Evolutionary conservation across 2,113 vertebrate genomes (phyloP), one percentile per base, ranked within the genome.

Genomic region (Tachuris rubrigastra): DNA sequence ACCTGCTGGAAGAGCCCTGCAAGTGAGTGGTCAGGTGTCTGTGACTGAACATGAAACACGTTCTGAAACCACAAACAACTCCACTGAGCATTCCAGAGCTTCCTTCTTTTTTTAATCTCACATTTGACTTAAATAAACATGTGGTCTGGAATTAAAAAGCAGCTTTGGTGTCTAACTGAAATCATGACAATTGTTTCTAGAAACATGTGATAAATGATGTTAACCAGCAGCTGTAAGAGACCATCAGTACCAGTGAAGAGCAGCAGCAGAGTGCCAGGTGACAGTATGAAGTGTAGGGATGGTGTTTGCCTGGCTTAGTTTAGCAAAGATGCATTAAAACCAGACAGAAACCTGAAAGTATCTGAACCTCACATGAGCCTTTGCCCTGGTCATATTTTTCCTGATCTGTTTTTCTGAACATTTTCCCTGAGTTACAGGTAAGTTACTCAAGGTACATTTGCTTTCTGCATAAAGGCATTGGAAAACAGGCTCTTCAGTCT

Each of bases 71-170:
- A 89, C 5, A 2, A 50, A 56, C 31, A 62, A 47, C 50, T 67
- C 2, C 5, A 59, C 47, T 56, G 77, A 92, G 47, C 44, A 31
- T 87, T 95, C 91, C 55, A 13, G 33, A n/a, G 44, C 28, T 33
- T 71, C n/a, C 31, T 22, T 47, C 2, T 6, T 33, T 39, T 10
- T 86, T 78, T 25, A 74, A 65, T 60, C 49, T 15, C 16, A 42
- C 9, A 21, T 72, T 87, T 85, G 58, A 82, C 49, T 62, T 30
- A 89, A 92, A 93, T 92, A 90, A 92, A 96, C 9, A 53, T 85
- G 12, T 60, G 17, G 56, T 72, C 49, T 95, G 69, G 66, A 90
- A 86, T 81, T 39, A 71, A 83, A 89, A 91, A 68, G 33, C 39
- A 37, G 63, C 28, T 74, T 92, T 60, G 47, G 21, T 93, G 19